phyloP scores from a whole-genome alignment of 2,888 invertebrate species.

The Hemaris fuciformis region DNA sequence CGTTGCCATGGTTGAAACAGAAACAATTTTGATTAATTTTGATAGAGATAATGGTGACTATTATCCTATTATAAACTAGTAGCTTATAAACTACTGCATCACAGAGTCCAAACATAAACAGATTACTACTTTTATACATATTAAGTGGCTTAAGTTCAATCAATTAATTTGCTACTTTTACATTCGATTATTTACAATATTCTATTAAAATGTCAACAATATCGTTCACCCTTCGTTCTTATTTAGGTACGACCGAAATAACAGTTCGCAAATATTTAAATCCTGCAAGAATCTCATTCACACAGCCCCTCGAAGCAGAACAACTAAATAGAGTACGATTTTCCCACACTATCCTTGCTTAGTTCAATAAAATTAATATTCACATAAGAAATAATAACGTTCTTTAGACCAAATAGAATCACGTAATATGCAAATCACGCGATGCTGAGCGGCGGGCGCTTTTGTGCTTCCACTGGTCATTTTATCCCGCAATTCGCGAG shows the following conservation, averaged over 20 bases:
- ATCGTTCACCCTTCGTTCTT: background rate
- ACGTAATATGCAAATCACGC: slow-evolving; percentile 62
- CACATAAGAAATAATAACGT: slow-evolving; percentile 33
- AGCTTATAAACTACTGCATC: too few relatives aligned
- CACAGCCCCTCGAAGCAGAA: slow-evolving; percentile 12
- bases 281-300: background rate
- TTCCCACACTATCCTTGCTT: slow-evolving; percentile 32
- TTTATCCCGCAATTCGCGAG: slow-evolving; percentile 72
- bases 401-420: slow-evolving; percentile 31
- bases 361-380: slow-evolving; percentile 44
- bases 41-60: too few relatives aligned
- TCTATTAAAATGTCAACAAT: background rate
- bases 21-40: too few relatives aligned
- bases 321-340: background rate
- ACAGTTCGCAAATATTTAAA: background rate
- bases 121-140: too few relatives aligned
- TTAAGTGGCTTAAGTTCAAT: too few relatives aligned
- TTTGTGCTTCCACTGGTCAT: slow-evolving; percentile 64
- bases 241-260: background rate
- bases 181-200: background rate
- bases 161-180: too few relatives aligned
- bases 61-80: too few relatives aligned
- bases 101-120: too few relatives aligned
- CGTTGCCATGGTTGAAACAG: too few relatives aligned
- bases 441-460: slow-evolving; percentile 38